Evolutionary conservation across 2,888 invertebrate species (phyloP).

Genomic region (Cosmopolites sordidus): DNA sequence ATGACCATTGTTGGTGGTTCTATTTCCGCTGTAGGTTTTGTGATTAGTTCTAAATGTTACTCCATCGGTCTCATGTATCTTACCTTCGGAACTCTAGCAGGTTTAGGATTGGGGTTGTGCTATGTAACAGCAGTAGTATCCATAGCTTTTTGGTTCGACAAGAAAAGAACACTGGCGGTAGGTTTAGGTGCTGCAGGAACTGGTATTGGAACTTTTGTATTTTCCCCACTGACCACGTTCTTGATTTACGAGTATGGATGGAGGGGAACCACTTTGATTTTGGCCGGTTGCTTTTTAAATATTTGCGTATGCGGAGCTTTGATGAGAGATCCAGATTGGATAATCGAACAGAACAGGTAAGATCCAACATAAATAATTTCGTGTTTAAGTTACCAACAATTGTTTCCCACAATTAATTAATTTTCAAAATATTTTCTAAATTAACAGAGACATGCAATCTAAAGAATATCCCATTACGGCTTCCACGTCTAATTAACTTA

Average conservation of each 20-base stretch:
- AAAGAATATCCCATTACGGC: no score
- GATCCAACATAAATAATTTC: slow-evolving; percentile 1
- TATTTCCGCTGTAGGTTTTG: slow-evolving; percentile 70
- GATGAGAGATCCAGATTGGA: slow-evolving; percentile 88
- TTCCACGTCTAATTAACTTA: no score
- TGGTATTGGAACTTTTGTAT: slow-evolving; percentile 83
- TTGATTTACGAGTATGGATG: slow-evolving; percentile 77
- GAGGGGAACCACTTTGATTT: slow-evolving; percentile 74
- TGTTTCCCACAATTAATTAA: no score
- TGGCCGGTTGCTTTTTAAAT: slow-evolving; percentile 81
- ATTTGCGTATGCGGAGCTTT: slow-evolving; percentile 81
- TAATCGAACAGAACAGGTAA: slow-evolving; percentile 60
- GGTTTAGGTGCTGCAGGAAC: slow-evolving; percentile 86
- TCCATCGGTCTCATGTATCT: slow-evolving; percentile 76
- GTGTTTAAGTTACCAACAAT: no score
- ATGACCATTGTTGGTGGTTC: slow-evolving; percentile 60
- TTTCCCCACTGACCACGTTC: slow-evolving; percentile 79
- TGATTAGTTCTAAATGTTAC: slow-evolving; percentile 65
- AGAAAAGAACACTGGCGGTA: slow-evolving; percentile 79
- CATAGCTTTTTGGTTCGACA: slow-evolving; percentile 90
- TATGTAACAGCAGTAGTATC: slow-evolving; percentile 89
- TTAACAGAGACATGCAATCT: no score
- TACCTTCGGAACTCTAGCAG: slow-evolving; percentile 81
- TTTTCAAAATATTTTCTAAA: no score
- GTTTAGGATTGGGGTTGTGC: slow-evolving; percentile 76